Evolutionary conservation across 2,113 vertebrate genomes (phyloP), one percentile per base, ranked within the genome.

Genomic region (Coregonus clupeaformis): DNA sequence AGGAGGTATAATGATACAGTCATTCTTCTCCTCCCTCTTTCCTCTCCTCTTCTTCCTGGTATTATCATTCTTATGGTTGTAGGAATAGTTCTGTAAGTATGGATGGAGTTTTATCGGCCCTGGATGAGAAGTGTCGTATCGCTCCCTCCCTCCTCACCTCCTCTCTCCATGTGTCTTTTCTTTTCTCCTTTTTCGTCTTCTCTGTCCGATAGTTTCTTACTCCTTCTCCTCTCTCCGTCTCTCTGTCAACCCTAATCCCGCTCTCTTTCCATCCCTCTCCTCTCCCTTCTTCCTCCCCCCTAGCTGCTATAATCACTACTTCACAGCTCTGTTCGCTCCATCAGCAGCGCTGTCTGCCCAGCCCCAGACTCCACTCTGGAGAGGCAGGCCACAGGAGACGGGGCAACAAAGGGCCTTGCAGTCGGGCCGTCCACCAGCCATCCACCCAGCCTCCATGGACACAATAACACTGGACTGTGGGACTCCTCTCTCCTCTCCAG

Each of bases 321-420:
- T 75, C 68, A 73, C 75, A 81, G 73, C 75, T 82, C 81, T 80
- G 80, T 80, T 79, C 30, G 74, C 68, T 86, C 69, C 69, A 73
- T 64, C 74, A 69, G 75, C 5, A 52, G 49, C 5, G 49, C 16
- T 52, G 18, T 14, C 49, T 52, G 49, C 16, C 49, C 49, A 52
- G 49, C 2, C 77, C 57, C 67, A 74, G 47, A 45, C 68, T 49
- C 32, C 25, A 3, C 63, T 68, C 69, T 62, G 60, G 3, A 66
- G 47, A 36, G 45, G 22, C 29, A 67, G 42, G n/a, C 65, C 55
- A 73, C 55, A 36, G 45, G 22, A 72, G 55, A 65, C 45, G 24
- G 30, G 29, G 49, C 47, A 64, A 69, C 12, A 27, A 11, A 45
- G 42, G n/a, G 5, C 7, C 36, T 24, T 24, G 18, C 16, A 24